Base-by-base conservation (phyloP, 2,888 invertebrate genomes). In the Troglohyphantes excavatus region DNA sequence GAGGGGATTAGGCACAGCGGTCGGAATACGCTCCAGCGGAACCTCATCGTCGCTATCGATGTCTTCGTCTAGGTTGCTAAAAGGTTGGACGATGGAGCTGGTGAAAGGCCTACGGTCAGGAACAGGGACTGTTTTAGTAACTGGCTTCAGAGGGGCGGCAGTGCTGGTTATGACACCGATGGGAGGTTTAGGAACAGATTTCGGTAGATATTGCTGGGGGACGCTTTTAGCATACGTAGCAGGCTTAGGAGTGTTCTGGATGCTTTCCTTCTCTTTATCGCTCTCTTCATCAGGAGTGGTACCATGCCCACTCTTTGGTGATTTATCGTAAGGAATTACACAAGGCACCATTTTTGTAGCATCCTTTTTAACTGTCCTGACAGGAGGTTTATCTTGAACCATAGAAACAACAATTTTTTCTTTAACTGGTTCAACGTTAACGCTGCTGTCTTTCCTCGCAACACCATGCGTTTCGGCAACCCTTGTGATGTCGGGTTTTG, bases 271-370 rank as follows among this genome's bases (percentile, higher is more conserved):
- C 59, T 23, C 53, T 72, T 86, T 79, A 7, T 88, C 81, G 39
- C 46, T 70, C 29, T 89, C 88, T 63, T 89, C 88, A 13, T 76
- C 68, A 21, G 61, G 61, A 21, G 23, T 73, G 1, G 68, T 43
- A 21, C 33, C 61, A 23, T 67, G 70, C 9, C 76, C 81, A 63
- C 82, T 82, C 43, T 82, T 89, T 13, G 82, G 82, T 2, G 88
- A 88, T 61, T 88, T 88, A 13, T 82, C 88, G 59, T 88, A 76
- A 23, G 88, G 88, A 29, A 89, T 89, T 13, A 89, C 76, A 76
- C 76, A 82, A 82, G 88, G 88, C 82, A 89, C 82, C 82, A 89
- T 82, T 82, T 82, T 89, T 19, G 82, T 82, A 7, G 76, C 33
- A 21, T 89, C 82, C 27, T 88, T 88, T 63, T 82, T 88, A 0